These are phyloP conservation scores for Timema cristinae DNA, from an alignment of 2,888 invertebrate species.

Conservation along the genomic window DNA sequence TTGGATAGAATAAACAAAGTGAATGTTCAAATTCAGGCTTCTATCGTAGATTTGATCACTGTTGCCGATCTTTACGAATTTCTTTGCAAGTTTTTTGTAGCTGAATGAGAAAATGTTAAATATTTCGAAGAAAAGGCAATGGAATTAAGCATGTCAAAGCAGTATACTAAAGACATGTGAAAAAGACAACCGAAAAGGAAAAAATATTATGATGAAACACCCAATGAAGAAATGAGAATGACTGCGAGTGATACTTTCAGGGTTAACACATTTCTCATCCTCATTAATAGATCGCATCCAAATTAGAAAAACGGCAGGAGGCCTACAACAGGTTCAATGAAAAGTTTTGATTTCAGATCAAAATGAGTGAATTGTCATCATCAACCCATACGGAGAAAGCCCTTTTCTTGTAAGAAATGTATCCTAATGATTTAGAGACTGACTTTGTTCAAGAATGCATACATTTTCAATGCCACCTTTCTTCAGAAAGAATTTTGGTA, in stretches of 20 bases:
- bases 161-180: neutral
- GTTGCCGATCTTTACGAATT: no score
- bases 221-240: neutral
- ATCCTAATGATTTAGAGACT: neutral
- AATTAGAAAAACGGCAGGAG: neutral
- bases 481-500: neutral
- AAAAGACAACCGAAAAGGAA: slow-evolving; percentile 3
- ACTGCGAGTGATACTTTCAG: no score
- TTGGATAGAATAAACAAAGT: no score
- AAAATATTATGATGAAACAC: neutral
- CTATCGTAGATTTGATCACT: no score
- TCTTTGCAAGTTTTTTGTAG: neutral
- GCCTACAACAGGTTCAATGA: no score
- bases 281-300: no score
- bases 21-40: no score
- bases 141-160: neutral
- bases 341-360: slow-evolving; percentile 2
- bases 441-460: slow-evolving; percentile 1
- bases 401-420: slow-evolving; percentile 1
- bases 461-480: neutral
- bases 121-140: no score
- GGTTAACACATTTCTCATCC: no score
- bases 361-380: no score
- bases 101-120: no score
- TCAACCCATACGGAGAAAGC: neutral